These are phyloP conservation scores for Glaucidium brasilianum DNA, from an alignment of 2,113 vertebrate genomes.

Conservation along the genomic window DNA sequence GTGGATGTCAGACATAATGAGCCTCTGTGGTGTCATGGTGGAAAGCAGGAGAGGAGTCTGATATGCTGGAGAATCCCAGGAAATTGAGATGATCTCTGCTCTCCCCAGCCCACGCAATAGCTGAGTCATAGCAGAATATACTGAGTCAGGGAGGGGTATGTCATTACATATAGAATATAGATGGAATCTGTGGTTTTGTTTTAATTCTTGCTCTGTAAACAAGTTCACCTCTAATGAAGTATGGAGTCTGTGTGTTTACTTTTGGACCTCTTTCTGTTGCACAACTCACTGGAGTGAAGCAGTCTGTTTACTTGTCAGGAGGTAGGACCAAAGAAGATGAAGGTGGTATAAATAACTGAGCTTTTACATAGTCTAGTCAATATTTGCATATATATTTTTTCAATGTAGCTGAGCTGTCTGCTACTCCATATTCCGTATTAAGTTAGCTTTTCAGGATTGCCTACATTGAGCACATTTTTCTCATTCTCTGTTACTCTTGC, in stretches of 20 bases:
- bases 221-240: constrained; percentile 35
- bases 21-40: accelerated
- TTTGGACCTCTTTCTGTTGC: constrained; percentile 2
- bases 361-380: not conserved
- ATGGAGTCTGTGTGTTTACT: constrained; percentile 25
- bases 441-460: not conserved
- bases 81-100: not conserved
- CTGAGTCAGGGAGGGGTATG: not conserved
- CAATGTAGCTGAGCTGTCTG: not conserved
- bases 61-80: not conserved
- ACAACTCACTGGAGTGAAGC: not conserved
- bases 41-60: not conserved
- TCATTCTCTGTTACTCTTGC: not conserved
- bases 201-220: constrained; percentile 6
- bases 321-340: not conserved
- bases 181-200: not conserved
- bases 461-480: not conserved
- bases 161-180: not conserved
- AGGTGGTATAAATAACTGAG: constrained; percentile 31
- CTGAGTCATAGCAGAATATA: constrained; percentile 15
- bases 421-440: not conserved
- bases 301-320: constrained; percentile 40
- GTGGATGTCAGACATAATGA: not conserved
- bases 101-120: not conserved
- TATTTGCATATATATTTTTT: constrained; percentile 36